A percentile compares a stretch with the other conserved stretches of the same genome.
Conservation (phyloP, 2,797 vertebrate species). For the Eulemur albifrons region DNA sequence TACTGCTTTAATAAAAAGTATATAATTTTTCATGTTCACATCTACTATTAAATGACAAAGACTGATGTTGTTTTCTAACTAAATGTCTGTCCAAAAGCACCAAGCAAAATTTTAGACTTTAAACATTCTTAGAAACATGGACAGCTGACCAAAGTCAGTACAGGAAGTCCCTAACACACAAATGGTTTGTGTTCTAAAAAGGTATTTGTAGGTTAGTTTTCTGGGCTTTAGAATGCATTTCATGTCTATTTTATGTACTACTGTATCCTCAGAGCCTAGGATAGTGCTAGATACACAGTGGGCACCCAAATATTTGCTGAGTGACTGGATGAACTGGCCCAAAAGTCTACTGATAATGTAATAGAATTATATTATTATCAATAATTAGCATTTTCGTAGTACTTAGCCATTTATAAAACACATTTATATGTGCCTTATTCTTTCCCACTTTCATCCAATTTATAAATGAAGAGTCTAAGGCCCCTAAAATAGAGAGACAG, state of each 20-base stretch:
- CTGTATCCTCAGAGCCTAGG: not conserved
- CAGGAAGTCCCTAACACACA: not conserved
- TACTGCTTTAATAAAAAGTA: conserved; percentile 20
- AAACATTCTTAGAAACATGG: not conserved
- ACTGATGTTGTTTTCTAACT: not conserved
- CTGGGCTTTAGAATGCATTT: not conserved
- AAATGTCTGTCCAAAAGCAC: not conserved
- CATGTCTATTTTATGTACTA: not conserved
- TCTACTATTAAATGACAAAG: conserved; percentile 5
- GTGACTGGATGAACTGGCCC: not conserved
- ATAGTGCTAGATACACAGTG: not conserved
- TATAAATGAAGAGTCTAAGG: not conserved
- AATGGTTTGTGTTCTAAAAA: not conserved
- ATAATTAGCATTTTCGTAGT: not conserved
- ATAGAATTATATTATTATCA: not conserved
- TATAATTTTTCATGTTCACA: not conserved
- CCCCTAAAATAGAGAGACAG: not conserved
- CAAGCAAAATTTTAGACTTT: not conserved
- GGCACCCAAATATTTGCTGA: not conserved
- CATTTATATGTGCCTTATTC: not conserved
- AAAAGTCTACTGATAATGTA: not conserved
- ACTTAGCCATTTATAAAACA: conserved; percentile 12
- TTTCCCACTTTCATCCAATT: not conserved
- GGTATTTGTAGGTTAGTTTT: not conserved
- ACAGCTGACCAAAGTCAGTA: not conserved